Evolutionary conservation across 2,888 invertebrate genomes (phyloP).

Genomic region (Drosophila mimica): DNA sequence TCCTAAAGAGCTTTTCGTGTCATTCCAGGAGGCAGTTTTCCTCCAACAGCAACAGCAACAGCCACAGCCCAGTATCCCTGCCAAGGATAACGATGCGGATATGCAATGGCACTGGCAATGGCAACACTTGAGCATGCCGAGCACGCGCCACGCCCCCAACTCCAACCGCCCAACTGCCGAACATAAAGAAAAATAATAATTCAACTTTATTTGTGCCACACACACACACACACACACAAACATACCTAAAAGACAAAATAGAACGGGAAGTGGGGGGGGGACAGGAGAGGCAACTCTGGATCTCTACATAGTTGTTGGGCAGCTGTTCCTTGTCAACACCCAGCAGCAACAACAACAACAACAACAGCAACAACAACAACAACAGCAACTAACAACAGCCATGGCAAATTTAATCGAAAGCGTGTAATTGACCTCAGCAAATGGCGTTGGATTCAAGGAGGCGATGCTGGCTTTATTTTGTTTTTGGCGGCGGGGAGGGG

Average conservation of each 20-base stretch:
- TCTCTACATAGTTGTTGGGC: conserved; percentile 50
- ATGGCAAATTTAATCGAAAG: conserved; percentile 78
- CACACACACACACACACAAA: conserved; percentile 4
- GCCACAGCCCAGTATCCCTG: conserved; percentile 13
- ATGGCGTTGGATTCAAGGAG: conserved; percentile 55
- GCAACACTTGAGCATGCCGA: conserved; percentile 75
- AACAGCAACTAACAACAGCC: conserved; percentile 36
- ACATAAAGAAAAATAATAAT: conserved; percentile 78
- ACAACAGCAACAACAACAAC: conserved; percentile 24
- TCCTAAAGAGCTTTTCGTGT: conserved; percentile 65
- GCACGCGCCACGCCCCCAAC: conserved; percentile 66
- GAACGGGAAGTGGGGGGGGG: neutral
- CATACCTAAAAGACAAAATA: conserved; percentile 49
- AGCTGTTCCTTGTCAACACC: conserved; percentile 78
- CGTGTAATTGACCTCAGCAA: conserved; percentile 79
- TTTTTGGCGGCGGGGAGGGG: neutral
- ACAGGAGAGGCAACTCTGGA: conserved; percentile 1
- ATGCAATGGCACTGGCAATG: conserved; percentile 63
- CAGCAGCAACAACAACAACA: conserved; percentile 33
- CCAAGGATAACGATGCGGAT: conserved; percentile 72
- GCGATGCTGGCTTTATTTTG: neutral
- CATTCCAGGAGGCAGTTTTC: conserved; percentile 41
- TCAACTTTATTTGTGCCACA: conserved; percentile 78
- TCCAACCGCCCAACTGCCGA: conserved; percentile 12
- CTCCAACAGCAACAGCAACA: neutral